Base-by-base conservation (phyloP, 2,888 invertebrate genomes). In the Meta bourneti region DNA sequence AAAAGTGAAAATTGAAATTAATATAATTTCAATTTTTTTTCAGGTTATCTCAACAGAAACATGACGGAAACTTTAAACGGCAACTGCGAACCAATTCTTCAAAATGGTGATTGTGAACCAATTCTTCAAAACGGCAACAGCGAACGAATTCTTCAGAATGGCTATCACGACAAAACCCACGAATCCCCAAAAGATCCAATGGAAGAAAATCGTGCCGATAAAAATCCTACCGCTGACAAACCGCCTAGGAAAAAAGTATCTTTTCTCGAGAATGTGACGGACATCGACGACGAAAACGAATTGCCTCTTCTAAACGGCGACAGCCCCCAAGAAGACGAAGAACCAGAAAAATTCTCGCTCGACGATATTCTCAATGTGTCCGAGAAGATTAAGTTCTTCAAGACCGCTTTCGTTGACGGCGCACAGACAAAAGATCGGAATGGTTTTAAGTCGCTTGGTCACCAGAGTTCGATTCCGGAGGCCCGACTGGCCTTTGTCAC, bases 401-500 rank as follows among this genome's bases (percentile, higher is more conserved):
- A 78, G 51, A 89, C 72, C 54, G 83, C 83, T 34, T 83, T 83
- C 72, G 20, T 51, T 19, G 54, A 75, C 61, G 79, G 61, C n/a
- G 8, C 16, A 6, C 71, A 77, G 74, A 90, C 84, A 90, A 90
- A 81, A 20, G 86, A 51, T 8, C 19, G 52, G 70, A 71, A 82
- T 71, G 82, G 82, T 8, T 19, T 71, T 49, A 52, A 75, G 74
- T 34, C 79, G 70, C 86, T 71, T 90, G 90, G 81, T 54, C 90
- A 90, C 75, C 87, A 78, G 91, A 87, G 79, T 92, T 92, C 92
- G 79, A 92, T 92, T 89, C 89, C 89, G 85, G 75, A 92, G 89
- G 92, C 92, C 16, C 79, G 92, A 52, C 78, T 92, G 81, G 92
- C 92, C 69, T 92, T 92, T 85, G 92, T 92, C 20, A 85, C 89